A percentile compares a stretch with the other conserved stretches of the same genome.
phyloP scores from a whole-genome alignment of 2,113 vertebrate species.

The Scomber colias region DNA sequence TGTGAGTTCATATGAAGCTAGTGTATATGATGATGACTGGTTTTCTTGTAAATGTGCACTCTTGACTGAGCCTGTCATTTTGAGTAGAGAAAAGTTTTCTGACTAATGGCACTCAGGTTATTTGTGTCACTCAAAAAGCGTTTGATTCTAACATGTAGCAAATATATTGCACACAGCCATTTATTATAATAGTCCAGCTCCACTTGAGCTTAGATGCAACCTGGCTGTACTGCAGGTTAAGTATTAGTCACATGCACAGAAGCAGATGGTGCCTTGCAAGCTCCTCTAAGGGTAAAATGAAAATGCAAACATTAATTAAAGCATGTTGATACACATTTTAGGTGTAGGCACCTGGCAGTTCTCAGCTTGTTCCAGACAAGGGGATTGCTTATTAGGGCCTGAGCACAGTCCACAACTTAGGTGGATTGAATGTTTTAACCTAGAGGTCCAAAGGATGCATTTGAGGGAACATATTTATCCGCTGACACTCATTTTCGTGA shows the following conservation, averaged over 20 bases:
- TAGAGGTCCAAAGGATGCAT: too few relatives aligned
- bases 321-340: not conserved
- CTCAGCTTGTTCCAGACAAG: not conserved
- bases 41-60: slow-evolving; percentile 24
- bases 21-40: slow-evolving; percentile 3
- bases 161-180: not conserved
- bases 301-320: not conserved
- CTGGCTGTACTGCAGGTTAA: not conserved
- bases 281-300: not conserved
- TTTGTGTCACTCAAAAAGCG: not conserved
- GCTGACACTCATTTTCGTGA: too few relatives aligned
- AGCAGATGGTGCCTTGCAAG: not conserved
- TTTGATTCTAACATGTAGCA: not conserved
- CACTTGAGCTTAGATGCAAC: not conserved
- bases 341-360: not conserved
- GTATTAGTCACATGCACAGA: not conserved
- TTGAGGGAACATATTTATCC: too few relatives aligned
- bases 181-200: not conserved
- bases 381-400: too few relatives aligned
- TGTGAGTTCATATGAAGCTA: not conserved
- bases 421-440: too few relatives aligned
- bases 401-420: too few relatives aligned
- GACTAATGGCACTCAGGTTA: slow-evolving; percentile 9
- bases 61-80: not conserved
- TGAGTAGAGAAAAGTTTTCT: not conserved